Evolutionary conservation across 2,113 vertebrate genomes (phyloP).

Genomic region (Petroica traversi): DNA sequence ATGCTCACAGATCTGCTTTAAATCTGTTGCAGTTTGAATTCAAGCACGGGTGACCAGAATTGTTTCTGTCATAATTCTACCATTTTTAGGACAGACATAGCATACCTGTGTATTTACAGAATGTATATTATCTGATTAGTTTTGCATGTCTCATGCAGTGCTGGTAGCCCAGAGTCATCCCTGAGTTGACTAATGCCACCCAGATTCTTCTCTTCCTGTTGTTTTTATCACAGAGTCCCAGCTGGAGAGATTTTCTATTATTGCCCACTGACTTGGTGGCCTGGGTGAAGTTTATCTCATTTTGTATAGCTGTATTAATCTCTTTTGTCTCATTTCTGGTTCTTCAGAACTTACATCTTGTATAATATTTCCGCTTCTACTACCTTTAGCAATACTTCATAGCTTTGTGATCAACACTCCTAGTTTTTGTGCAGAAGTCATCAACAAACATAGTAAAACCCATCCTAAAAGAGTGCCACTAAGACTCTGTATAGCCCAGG

Average conservation of each 20-base stretch:
- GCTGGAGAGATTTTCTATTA: background rate
- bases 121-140: background rate
- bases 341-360: background rate
- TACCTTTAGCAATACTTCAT: background rate
- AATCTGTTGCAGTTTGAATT: background rate
- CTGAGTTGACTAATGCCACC: background rate
- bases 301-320: background rate
- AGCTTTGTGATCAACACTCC: background rate
- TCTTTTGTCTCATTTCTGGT: background rate
- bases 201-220: background rate
- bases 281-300: background rate
- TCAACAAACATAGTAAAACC: background rate
- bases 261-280: background rate
- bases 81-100: background rate
- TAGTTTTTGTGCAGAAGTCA: background rate
- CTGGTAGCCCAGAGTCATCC: background rate
- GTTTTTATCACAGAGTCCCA: background rate
- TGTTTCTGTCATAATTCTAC: background rate
- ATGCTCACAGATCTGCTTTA: background rate
- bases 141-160: background rate
- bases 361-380: background rate
- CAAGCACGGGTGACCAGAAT: background rate
- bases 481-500: background rate
- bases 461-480: accelerated
- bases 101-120: background rate